These are phyloP conservation scores for Prionchulus punctatus DNA, from an alignment of 2,888 invertebrate genomes.

Conservation along the genomic window DNA sequence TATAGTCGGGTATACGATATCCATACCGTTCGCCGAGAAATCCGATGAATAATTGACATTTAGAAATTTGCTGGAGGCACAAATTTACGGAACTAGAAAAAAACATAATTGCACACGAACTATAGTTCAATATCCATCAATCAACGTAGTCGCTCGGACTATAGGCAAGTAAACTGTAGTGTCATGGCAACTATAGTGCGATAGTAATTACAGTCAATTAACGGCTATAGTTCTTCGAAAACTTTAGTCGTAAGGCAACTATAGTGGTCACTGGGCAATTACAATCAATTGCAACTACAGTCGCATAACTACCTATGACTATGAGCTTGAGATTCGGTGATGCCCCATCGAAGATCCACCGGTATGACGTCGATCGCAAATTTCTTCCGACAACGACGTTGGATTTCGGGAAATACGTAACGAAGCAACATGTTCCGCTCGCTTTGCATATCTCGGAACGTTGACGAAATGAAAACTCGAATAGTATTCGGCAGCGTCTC, in stretches of 20 bases:
- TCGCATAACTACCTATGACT: not conserved
- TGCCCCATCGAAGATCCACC: conserved; percentile 39
- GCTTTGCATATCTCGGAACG: conserved; percentile 40
- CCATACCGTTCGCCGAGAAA: conserved; percentile 37
- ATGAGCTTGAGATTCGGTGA: conserved; percentile 28
- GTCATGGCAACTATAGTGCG: no score
- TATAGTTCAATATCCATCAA: no score
- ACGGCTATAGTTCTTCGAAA: no score
- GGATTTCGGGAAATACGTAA: conserved; percentile 38
- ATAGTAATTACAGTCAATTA: no score
- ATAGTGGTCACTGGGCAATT: not conserved
- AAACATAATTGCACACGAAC: no score
- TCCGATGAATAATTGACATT: conserved; percentile 37
- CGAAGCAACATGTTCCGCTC: conserved; percentile 38
- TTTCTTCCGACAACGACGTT: conserved; percentile 29
- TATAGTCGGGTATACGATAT: no score
- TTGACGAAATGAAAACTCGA: conserved; percentile 39
- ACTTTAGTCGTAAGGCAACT: not conserved
- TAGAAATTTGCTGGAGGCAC: conserved; percentile 34
- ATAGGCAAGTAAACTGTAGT: no score
- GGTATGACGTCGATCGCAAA: conserved; percentile 31
- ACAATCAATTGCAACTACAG: not conserved
- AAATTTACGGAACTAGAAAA: conserved; percentile 34
- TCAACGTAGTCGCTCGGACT: no score
- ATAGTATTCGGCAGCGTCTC: no score